A percentile compares a stretch with the other conserved stretches of the same genome.
Conservation (phyloP, 2,113 vertebrate genomes). For the Psophia crepitans region DNA sequence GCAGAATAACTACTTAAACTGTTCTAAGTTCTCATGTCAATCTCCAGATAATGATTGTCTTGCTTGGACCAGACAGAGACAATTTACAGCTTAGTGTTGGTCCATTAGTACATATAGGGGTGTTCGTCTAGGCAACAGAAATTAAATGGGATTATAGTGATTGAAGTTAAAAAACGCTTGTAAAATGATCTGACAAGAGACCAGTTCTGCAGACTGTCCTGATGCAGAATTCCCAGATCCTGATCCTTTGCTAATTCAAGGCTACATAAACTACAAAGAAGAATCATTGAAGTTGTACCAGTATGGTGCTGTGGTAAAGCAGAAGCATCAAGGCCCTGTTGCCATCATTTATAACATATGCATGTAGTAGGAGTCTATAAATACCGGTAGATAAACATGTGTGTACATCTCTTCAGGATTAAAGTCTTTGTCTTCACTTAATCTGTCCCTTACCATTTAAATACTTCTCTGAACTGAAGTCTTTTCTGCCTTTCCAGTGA, state of each 20-base stretch:
- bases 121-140: background rate
- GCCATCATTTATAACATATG: background rate
- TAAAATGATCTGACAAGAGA: background rate
- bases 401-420: background rate
- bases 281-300: background rate
- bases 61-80: background rate
- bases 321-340: background rate
- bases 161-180: conserved; percentile 29
- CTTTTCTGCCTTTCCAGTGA: background rate
- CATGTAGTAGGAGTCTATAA: background rate
- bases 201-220: background rate
- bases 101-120: background rate
- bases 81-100: conserved; percentile 6
- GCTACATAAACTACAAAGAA: background rate
- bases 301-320: background rate
- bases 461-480: background rate
- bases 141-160: conserved; percentile 32
- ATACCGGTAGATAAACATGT: background rate
- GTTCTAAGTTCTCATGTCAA: background rate
- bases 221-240: background rate
- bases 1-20: conserved; percentile 34
- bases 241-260: background rate
- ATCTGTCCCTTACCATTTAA: background rate
- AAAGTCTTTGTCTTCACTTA: background rate
- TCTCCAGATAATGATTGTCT: background rate